Conservation (phyloP, 2,113 vertebrate genomes). For the Laticauda colubrina region DNA sequence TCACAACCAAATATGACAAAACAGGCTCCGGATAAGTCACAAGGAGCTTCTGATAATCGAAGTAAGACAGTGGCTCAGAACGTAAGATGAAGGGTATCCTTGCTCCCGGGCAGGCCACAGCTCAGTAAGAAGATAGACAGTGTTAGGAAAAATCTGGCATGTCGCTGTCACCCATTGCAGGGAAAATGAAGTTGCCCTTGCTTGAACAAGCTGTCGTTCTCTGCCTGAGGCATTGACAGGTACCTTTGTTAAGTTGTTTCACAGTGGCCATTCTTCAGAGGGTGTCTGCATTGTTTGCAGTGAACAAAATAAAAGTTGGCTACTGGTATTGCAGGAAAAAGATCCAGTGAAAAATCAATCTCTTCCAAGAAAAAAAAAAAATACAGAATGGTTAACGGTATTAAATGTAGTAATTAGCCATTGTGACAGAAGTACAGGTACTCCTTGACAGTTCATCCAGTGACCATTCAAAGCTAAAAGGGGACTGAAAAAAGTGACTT, state of each 20-base stretch:
- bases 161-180: background rate
- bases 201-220: background rate
- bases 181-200: background rate
- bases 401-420: background rate
- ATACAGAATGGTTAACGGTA: no score
- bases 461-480: background rate
- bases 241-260: background rate
- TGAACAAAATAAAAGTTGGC: background rate
- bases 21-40: background rate
- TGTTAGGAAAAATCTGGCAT: constrained; percentile 29
- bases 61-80: background rate
- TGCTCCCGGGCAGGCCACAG: background rate
- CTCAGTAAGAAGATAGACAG: background rate
- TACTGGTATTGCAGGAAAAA: background rate
- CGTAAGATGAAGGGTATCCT: background rate
- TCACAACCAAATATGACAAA: background rate
- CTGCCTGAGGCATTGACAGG: background rate
- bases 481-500: background rate
- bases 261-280: background rate
- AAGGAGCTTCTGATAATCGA: background rate
- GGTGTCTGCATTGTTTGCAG: background rate
- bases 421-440: background rate
- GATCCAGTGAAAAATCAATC: background rate
- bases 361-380: no score
- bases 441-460: background rate